phyloP scores from a whole-genome alignment of 2,888 invertebrate genomes.

The Macrostomum cliftonense region DNA sequence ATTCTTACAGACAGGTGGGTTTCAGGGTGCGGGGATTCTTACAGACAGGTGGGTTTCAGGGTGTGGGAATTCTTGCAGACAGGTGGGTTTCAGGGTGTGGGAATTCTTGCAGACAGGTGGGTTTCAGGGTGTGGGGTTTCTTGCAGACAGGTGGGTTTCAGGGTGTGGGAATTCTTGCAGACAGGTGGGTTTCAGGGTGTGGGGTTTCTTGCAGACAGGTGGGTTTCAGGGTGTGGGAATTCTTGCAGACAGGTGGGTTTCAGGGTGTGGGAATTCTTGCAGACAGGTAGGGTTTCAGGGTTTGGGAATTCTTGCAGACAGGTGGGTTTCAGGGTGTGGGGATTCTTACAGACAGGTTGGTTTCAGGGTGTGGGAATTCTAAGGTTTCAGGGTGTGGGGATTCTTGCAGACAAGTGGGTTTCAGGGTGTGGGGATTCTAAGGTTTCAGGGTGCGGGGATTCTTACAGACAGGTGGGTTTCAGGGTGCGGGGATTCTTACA shows the following conservation, averaged over 20 bases:
- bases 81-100: too few relatives aligned
- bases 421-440: neutral
- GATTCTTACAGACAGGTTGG: conserved; percentile 28
- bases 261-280: neutral
- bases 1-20: neutral
- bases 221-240: neutral
- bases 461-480: neutral
- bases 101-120: too few relatives aligned
- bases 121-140: too few relatives aligned
- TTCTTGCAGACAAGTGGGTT: neutral
- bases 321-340: conserved; percentile 26
- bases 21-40: too few relatives aligned
- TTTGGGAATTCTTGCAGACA: neutral
- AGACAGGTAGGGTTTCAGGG: neutral
- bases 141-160: too few relatives aligned
- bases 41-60: neutral
- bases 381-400: too few relatives aligned
- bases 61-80: too few relatives aligned
- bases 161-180: neutral
- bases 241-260: conserved; percentile 27
- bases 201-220: neutral
- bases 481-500: neutral
- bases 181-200: neutral
- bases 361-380: neutral
- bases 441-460: neutral